phyloP scores from a whole-genome alignment of 2,888 invertebrate species.

The Acrobasis repandana region DNA sequence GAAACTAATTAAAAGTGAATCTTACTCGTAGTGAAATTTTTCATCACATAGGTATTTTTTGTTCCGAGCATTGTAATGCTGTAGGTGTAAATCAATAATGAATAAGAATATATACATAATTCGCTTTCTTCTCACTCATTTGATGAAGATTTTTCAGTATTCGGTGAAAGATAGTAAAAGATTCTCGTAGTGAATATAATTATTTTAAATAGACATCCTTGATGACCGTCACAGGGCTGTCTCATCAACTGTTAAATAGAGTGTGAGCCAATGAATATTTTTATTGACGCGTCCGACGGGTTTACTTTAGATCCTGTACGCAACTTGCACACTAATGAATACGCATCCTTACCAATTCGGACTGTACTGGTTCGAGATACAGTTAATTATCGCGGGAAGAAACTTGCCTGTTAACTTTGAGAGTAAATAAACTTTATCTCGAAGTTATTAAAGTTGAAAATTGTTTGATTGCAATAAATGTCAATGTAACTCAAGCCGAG shows the following conservation, averaged over 20 bases:
- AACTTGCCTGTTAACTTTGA: background rate
- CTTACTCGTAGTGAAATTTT: no score
- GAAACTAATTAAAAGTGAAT: no score
- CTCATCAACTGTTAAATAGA: slow-evolving; percentile 78
- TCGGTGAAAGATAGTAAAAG: no score
- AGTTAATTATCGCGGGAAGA: slow-evolving; percentile 35
- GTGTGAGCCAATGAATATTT: slow-evolving; percentile 81
- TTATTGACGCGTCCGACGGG: slow-evolving; percentile 76
- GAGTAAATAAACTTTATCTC: slow-evolving; percentile 34
- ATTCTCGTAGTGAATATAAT: background rate
- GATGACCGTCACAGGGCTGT: slow-evolving; percentile 56
- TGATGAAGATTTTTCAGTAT: no score
- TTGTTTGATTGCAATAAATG: slow-evolving; percentile 28
- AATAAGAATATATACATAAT: no score
- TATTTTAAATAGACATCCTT: slow-evolving; percentile 50
- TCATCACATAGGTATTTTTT: no score
- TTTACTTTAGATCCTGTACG: slow-evolving; percentile 52
- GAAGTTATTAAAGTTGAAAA: slow-evolving; percentile 41
- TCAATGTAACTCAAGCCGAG: slow-evolving; percentile 53
- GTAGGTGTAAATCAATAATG: no score
- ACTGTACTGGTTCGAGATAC: slow-evolving; percentile 41
- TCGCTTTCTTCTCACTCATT: no score
- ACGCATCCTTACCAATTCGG: slow-evolving; percentile 36
- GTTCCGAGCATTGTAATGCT: no score
- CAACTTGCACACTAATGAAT: slow-evolving; percentile 32